These are phyloP conservation scores for Peromyscus aztecus DNA, from an alignment of 2,797 vertebrate species.

Conservation along the genomic window DNA sequence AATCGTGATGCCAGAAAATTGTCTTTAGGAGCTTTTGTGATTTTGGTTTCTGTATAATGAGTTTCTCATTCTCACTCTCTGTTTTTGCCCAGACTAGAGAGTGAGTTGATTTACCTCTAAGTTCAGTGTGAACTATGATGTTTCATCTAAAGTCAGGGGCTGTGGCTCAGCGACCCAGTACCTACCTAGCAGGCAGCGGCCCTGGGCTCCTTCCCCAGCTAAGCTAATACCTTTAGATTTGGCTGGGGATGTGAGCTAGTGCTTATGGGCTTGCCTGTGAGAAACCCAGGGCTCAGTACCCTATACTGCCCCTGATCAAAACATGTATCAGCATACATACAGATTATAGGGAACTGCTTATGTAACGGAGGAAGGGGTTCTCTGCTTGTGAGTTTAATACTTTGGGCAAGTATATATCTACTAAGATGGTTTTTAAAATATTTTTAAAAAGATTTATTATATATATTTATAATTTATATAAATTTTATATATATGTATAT, in stretches of 20 bases:
- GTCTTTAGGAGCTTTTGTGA: neutral
- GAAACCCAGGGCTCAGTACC: neutral
- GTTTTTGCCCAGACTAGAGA: constrained; percentile 32
- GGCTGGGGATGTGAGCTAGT: neutral
- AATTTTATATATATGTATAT: neutral
- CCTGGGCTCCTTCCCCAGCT: neutral
- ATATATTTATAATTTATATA: neutral
- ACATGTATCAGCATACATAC: neutral
- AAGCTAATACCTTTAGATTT: constrained; percentile 31
- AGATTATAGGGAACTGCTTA: neutral
- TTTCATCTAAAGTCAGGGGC: neutral
- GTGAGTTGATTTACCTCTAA: constrained; percentile 1
- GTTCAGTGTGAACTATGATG: neutral
- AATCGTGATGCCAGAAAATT: constrained; percentile 36
- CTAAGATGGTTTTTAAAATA: neutral
- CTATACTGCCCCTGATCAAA: neutral
- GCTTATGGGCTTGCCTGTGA: neutral
- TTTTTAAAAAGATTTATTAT: neutral
- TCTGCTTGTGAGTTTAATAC: neutral
- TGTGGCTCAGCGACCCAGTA: neutral
- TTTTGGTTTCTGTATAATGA: constrained; percentile 23
- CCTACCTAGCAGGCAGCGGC: neutral
- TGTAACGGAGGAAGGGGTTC: neutral
- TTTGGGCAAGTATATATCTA: neutral
- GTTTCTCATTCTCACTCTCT: constrained; percentile 43